phyloP scores from a whole-genome alignment of 2,113 vertebrate genomes.

The Zingel zingel region DNA sequence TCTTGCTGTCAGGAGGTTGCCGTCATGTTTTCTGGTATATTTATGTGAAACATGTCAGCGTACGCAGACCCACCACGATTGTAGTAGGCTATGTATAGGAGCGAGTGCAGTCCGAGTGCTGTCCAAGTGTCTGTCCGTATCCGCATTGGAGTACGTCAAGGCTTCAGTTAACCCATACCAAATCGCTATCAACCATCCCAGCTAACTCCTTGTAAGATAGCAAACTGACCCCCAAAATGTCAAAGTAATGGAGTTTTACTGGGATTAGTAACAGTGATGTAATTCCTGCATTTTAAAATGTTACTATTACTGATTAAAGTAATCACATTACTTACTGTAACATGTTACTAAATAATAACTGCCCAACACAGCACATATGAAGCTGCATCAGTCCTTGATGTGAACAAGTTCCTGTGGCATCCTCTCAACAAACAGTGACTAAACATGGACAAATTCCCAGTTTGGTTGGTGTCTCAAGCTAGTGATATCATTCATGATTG shows the following conservation, averaged over 20 bases:
- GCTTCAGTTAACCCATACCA: not conserved
- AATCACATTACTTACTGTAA: not conserved
- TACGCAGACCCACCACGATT: too few relatives aligned
- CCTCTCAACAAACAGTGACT: not conserved
- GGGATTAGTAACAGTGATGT: not conserved
- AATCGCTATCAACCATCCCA: not conserved
- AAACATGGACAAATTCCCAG: not conserved
- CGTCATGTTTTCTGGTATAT: not conserved
- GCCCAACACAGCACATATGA: not conserved
- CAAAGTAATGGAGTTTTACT: not conserved
- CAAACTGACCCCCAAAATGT: not conserved
- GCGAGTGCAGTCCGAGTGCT: too few relatives aligned
- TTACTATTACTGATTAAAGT: not conserved
- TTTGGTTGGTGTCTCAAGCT: constrained; percentile 6
- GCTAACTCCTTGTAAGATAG: not conserved
- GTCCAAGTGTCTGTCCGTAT: too few relatives aligned
- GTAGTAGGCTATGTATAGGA: too few relatives aligned
- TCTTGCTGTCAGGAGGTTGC: not conserved
- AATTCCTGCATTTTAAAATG: not conserved
- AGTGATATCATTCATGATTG: constrained; percentile 45
- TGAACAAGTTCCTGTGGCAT: constrained; percentile 1
- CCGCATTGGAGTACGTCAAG: too few relatives aligned
- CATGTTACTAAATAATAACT: not conserved
- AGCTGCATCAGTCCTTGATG: not conserved
- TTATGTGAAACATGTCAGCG: not conserved